These are phyloP conservation scores for Drosophila lacertosa DNA, from an alignment of 1,140 invertebrate species.

Conservation along the genomic window DNA sequence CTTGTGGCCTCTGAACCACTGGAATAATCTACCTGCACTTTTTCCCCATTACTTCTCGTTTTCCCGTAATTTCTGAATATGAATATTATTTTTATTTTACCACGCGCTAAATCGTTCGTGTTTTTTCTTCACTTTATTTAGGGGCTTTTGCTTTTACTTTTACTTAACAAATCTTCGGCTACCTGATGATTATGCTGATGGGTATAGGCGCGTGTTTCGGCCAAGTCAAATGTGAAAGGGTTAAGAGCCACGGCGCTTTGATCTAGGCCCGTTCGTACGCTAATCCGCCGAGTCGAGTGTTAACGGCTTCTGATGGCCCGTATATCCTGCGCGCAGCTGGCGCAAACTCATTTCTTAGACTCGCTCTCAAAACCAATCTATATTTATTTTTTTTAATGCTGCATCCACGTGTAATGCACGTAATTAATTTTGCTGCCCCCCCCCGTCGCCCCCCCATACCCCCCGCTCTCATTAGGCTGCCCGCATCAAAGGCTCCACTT, in stretches of 20 bases:
- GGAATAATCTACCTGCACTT: conserved; percentile 40
- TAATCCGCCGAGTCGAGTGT: conserved; percentile 35
- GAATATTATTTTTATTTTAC: background rate
- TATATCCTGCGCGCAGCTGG: conserved; percentile 31
- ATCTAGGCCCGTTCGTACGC: background rate
- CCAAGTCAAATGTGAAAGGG: conserved; percentile 20
- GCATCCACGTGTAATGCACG: too few relatives aligned
- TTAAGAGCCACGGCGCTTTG: conserved; percentile 15
- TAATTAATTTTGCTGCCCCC: too few relatives aligned
- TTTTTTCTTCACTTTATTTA: background rate
- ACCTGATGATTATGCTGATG: conserved; percentile 28
- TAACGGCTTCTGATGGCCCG: conserved; percentile 48
- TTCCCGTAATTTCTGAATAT: conserved; percentile 32
- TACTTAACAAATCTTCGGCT: conserved; percentile 1
- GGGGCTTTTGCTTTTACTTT: conserved; percentile 38
- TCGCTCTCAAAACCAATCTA: too few relatives aligned
- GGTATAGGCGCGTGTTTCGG: conserved; percentile 21
- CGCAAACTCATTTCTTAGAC: too few relatives aligned
- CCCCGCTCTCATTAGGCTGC: too few relatives aligned
- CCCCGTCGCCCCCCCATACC: too few relatives aligned
- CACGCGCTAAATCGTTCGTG: conserved; percentile 9
- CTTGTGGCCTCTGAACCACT: conserved; percentile 1
- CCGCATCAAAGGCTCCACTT: too few relatives aligned
- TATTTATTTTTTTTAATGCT: too few relatives aligned
- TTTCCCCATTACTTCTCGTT: background rate